Evolutionary conservation across 2,797 vertebrate species (phyloP), one percentile per base, ranked within the genome.

Genomic region (Epinephelus awoara): DNA sequence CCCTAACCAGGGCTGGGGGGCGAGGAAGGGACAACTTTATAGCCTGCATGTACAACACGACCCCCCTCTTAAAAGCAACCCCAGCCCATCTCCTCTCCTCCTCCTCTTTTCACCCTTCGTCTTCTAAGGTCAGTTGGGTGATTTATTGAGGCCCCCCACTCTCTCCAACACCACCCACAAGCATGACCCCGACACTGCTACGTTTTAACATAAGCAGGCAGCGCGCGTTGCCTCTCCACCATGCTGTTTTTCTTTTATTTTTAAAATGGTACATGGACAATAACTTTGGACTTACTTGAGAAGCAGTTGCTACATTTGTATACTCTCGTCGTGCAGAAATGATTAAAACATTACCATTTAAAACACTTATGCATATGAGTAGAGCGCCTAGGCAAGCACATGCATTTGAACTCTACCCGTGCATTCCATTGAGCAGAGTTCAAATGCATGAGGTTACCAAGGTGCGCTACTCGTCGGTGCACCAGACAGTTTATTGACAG

Each of bases 101-200:
- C 79, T 62, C 67, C 82, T 75, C 86, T 52, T 80, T 79, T 85
- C 75, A 79, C 81, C 88, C 78, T 56, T 80, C 57, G 42, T 87
- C 88, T 82, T 79, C 77, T 72, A 72, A 90, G 84, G 90, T 88
- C 87, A 93, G 80, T 18, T 38, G 72, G 79, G 52, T 86, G 84
- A 93, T 92, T 92, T 91, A 93, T 83, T 42, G 72, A 34, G 17
- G 25, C 18, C 74, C 72, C 83, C 67, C 65, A 62, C 73, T 59
- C 73, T 71, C 81, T 77, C 72, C 2, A 17, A 38, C 80, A 44
- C 82, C 84, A 86, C 81, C 86, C 77, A 88, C 79, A 72, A 64
- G 11, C 78, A 61, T 34, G 46, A 67, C 68, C 67, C 47, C 44
- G 13, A 47, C 46, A 14, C 73, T 14, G 55, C 74, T 56, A 25